Evolutionary conservation across 1,140 invertebrate genomes (phyloP).

Genomic region (Cydia amplana): DNA sequence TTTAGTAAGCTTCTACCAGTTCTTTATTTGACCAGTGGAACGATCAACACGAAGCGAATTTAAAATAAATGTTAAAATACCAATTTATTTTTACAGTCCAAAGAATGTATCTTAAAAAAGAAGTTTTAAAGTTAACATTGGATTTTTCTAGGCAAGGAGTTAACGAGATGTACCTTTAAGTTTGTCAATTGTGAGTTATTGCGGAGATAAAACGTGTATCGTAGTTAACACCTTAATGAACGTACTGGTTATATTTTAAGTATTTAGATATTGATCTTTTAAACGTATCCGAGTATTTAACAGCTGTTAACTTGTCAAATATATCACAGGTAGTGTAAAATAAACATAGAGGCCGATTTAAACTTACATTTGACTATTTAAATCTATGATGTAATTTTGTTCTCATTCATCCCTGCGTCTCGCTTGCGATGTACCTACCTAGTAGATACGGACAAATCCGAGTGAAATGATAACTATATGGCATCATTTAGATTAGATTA

Average conservation of each 20-base stretch:
- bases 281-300: background rate
- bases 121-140: background rate
- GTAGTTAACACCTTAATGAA: conserved; percentile 14
- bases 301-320: too few relatives aligned
- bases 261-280: background rate
- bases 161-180: background rate
- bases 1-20: background rate
- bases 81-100: background rate
- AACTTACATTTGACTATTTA: too few relatives aligned
- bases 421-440: too few relatives aligned
- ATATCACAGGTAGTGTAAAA: too few relatives aligned
- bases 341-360: too few relatives aligned
- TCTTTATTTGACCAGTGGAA: background rate
- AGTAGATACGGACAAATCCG: too few relatives aligned
- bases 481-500: too few relatives aligned
- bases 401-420: too few relatives aligned
- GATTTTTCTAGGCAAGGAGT: background rate
- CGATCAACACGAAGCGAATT: background rate
- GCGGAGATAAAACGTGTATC: background rate
- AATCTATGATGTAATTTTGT: too few relatives aligned
- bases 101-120: background rate
- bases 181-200: conserved; percentile 4
- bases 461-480: too few relatives aligned
- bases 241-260: background rate
- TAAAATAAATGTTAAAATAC: background rate